Conservation (phyloP, 2,797 vertebrate species). For the Crenichthys baileyi region DNA sequence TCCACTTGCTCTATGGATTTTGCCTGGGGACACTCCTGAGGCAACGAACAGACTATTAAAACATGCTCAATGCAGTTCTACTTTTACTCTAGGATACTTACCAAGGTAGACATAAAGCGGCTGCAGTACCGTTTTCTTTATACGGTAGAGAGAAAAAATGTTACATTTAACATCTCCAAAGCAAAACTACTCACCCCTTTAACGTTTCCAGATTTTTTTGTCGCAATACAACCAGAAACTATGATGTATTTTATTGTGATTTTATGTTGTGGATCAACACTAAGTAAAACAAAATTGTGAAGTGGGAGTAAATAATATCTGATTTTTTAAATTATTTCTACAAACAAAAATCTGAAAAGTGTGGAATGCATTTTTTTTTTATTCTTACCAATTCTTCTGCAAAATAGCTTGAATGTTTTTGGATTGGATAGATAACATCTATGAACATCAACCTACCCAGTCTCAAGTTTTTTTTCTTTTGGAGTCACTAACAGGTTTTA, state of each 20-base stretch:
- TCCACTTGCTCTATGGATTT: conserved; percentile 83
- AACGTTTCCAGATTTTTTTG: neutral
- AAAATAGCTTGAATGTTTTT: neutral
- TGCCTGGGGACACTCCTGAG: conserved; percentile 88
- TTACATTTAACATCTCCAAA: neutral
- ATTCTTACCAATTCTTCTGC: neutral
- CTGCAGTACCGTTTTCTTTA: neutral
- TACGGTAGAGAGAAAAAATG: neutral
- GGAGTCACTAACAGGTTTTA: too few species aligned
- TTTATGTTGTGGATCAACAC: neutral
- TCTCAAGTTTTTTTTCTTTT: neutral
- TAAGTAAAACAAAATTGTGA: neutral
- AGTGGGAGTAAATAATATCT: neutral
- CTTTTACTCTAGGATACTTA: conserved; percentile 86
- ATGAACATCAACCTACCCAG: neutral
- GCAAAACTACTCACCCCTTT: neutral
- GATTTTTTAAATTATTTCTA: neutral
- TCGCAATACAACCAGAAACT: neutral
- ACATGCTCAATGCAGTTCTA: conserved; percentile 86
- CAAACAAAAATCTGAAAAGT: neutral
- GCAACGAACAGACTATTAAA: conserved; percentile 84
- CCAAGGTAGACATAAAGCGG: conserved; percentile 74
- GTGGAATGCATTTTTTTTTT: neutral
- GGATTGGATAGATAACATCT: neutral
- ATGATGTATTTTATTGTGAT: neutral